Base-by-base conservation (phyloP, 2,797 vertebrate genomes). In the Nasua narica region DNA sequence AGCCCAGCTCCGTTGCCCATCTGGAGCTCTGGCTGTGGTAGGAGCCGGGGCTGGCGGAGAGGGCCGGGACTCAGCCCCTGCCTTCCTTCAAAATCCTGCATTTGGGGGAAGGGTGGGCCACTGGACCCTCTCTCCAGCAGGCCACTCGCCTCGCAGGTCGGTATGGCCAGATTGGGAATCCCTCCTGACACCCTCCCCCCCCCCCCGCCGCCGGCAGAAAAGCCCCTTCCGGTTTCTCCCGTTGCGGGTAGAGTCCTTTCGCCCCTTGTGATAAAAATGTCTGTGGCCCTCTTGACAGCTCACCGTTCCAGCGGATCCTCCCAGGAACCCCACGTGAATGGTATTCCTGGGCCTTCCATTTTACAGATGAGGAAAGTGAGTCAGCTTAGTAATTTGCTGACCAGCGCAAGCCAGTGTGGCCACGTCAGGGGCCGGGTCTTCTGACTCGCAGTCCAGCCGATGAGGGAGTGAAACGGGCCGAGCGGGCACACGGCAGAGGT, bases 1-100 rank as follows among this genome's bases (percentile, higher is more conserved):
- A 95, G 90, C 62, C 82, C 46, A 83, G 46, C 10, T 0, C 92
- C 78, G 23, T n/a, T 23, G 76, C 90, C 96, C 85, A 91, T 95
- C 95, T 96, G 93, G 96, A 87, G n/a, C 7, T 2, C 70, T 85
- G 3, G 2, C 93, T 29, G 46, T 27, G 32, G 88, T 52, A 58
- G 72, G 43, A 82, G 56, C 67, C 43, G n/a, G 27, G 62, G 15
- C 60, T 84, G 14, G 77, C 29, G 5, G 54, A n/a, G 23, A 97
- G 77, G 70, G 43, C 32, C 91, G 27, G 23, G 91, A 46, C 60
- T 83, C 43, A 27, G 70, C 16, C 72, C 72, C 84, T 43, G 54
- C 62, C n/a, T 87, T 72, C 37, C 54, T 81, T 77, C 56, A 70
- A 58, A 88, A 40, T 29, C 58, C 35, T 29, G n/a, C 60, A 8